phyloP scores from a whole-genome alignment of 1,140 invertebrate genomes.

The Subanguina moxae region DNA sequence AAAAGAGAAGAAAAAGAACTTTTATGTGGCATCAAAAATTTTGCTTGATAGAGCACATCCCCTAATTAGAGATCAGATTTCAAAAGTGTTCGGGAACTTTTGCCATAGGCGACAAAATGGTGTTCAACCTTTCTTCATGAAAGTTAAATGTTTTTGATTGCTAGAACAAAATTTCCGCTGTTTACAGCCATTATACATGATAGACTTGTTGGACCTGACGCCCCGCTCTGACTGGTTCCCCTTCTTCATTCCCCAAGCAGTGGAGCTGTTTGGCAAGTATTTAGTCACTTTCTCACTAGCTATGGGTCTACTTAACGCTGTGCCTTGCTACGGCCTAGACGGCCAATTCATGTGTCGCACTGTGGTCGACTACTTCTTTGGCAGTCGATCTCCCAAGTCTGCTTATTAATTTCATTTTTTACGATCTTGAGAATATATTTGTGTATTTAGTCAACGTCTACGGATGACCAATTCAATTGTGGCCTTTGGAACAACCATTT shows the following conservation, averaged over 20 bases:
- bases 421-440: neutral
- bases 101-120: too few species aligned
- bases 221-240: slow-evolving; percentile 66
- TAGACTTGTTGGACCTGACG: slow-evolving; percentile 72
- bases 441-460: slow-evolving; percentile 38
- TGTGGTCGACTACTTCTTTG: slow-evolving; percentile 49
- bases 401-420: neutral
- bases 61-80: too few species aligned
- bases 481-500: slow-evolving; percentile 35
- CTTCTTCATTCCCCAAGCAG: slow-evolving; percentile 29
- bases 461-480: slow-evolving; percentile 30
- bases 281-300: slow-evolving; percentile 83
- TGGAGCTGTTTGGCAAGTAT: slow-evolving; percentile 61
- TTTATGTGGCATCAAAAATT: too few species aligned
- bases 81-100: too few species aligned
- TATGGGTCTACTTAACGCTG: slow-evolving; percentile 80
- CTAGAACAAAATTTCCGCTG: slow-evolving; percentile 5
- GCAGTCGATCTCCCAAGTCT: slow-evolving; percentile 16
- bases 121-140: slow-evolving; percentile 2
- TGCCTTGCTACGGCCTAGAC: slow-evolving; percentile 87
- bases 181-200: slow-evolving; percentile 52
- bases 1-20: too few species aligned
- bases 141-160: too few species aligned
- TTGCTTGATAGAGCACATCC: neutral
- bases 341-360: slow-evolving; percentile 64